Evolutionary conservation across 2,797 vertebrate genomes (phyloP).

Genomic region (Pipistrellus pygmaeus): DNA sequence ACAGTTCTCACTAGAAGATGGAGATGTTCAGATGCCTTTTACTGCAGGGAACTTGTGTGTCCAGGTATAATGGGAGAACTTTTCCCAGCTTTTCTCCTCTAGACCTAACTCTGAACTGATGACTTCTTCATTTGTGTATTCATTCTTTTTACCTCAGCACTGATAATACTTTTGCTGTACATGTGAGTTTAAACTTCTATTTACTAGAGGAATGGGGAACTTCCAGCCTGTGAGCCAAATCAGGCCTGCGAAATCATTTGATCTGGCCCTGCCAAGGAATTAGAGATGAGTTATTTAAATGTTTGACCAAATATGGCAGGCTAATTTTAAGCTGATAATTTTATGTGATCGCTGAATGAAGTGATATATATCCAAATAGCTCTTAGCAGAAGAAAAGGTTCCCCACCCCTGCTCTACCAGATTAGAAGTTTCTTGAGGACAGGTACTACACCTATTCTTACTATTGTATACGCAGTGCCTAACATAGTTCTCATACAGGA

Average conservation of each 20-base stretch:
- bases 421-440: not conserved
- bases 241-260: no score
- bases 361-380: no score
- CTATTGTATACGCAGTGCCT: not conserved
- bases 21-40: not conserved
- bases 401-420: no score
- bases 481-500: not conserved
- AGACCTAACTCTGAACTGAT: not conserved
- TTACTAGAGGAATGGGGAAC: not conserved
- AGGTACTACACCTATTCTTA: not conserved
- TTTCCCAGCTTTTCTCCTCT: not conserved
- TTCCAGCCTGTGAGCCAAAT: no score
- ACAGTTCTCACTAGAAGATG: not conserved
- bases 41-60: not conserved
- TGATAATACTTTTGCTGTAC: not conserved
- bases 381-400: no score
- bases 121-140: not conserved
- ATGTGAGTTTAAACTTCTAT: not conserved
- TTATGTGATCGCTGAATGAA: no score
- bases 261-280: no score
- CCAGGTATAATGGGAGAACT: not conserved
- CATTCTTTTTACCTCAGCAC: slow-evolving; percentile 23
- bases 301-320: no score
- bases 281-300: no score
- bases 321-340: no score